Conservation (phyloP, 2,888 invertebrate species). For the Adineta ricciae region DNA sequence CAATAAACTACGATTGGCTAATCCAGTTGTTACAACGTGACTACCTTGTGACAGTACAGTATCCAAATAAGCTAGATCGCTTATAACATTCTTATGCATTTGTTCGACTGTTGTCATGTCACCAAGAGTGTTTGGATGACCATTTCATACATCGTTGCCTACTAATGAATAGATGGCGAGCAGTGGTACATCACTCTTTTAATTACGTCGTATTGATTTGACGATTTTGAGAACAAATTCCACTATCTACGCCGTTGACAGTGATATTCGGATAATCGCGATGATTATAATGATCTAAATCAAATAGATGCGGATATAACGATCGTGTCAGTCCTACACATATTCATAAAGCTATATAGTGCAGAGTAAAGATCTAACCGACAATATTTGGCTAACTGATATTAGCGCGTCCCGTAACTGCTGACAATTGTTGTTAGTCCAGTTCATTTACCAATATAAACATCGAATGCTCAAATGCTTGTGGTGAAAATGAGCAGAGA, state of each 20-base stretch:
- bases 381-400: background rate
- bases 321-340: background rate
- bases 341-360: background rate
- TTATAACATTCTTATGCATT: slow-evolving; percentile 41
- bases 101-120: slow-evolving; percentile 51
- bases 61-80: slow-evolving; percentile 43
- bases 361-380: background rate
- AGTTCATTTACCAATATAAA: slow-evolving; percentile 52
- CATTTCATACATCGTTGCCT: slow-evolving; percentile 55
- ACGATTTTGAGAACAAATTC: slow-evolving; percentile 23
- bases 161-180: slow-evolving; percentile 51
- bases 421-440: slow-evolving; percentile 54
- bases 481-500: slow-evolving; percentile 53
- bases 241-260: slow-evolving; percentile 48
- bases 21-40: slow-evolving; percentile 52
- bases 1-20: slow-evolving; percentile 52
- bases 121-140: slow-evolving; percentile 48
- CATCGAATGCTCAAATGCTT: slow-evolving; percentile 45
- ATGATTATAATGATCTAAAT: slow-evolving; percentile 15
- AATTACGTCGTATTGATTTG: slow-evolving; percentile 42
- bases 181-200: slow-evolving; percentile 48
- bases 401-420: slow-evolving; percentile 47
- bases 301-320: background rate
- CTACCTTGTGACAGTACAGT: slow-evolving; percentile 49
- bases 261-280: slow-evolving; percentile 53